Evolutionary conservation across 2,888 invertebrate genomes (phyloP).

Genomic region (Rhingia campestris): DNA sequence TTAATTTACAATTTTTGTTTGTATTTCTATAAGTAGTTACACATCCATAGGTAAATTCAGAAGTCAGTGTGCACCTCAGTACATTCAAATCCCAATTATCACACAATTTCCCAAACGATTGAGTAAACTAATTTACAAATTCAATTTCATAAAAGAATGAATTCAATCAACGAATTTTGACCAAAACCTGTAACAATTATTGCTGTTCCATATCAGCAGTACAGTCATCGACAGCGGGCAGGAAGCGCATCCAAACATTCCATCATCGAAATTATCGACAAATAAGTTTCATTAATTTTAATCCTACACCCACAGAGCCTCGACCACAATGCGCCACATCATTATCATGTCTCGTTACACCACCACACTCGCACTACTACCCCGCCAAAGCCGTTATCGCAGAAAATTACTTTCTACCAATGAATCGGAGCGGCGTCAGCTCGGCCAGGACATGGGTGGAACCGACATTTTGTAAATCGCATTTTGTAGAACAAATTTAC

Average conservation of each 20-base stretch:
- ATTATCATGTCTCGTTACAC: constrained; percentile 51
- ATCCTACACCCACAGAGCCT: constrained; percentile 50
- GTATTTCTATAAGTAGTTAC: too few species aligned
- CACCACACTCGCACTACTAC: neutral
- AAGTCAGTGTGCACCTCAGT: too few species aligned
- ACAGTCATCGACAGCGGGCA: neutral
- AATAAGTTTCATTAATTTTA: constrained; percentile 71
- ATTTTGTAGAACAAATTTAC: constrained; percentile 70
- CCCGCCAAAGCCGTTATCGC: constrained; percentile 35
- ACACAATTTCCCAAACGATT: constrained; percentile 38
- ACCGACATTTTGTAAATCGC: constrained; percentile 62
- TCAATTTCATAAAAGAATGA: constrained; percentile 69
- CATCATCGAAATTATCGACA: constrained; percentile 68
- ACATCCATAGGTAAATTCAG: neutral
- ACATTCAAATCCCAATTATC: constrained; percentile 4
- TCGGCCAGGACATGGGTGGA: constrained; percentile 7
- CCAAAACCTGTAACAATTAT: constrained; percentile 45
- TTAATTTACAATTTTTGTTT: too few species aligned
- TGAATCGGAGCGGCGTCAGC: neutral
- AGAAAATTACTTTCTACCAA: constrained; percentile 63
- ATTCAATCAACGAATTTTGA: constrained; percentile 63
- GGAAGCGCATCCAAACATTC: constrained; percentile 34
- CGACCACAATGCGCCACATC: constrained; percentile 61
- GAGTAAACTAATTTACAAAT: constrained; percentile 54
- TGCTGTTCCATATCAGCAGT: constrained; percentile 23